phyloP scores from a whole-genome alignment of 2,888 invertebrate species.

The Chrysodeixis includens region DNA sequence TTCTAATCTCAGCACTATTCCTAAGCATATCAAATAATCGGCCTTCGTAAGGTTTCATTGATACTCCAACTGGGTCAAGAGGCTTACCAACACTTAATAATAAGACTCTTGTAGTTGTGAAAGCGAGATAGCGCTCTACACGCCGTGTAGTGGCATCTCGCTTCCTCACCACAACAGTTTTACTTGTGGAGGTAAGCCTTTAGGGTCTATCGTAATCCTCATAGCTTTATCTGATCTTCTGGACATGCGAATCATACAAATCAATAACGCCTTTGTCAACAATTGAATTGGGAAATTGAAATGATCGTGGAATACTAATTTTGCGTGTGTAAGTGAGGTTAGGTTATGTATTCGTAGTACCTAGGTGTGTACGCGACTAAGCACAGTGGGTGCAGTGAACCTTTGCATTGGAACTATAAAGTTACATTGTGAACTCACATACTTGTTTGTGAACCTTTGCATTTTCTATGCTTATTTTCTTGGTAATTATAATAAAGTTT shows the following conservation, averaged over 20 bases:
- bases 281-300: slow-evolving; percentile 49
- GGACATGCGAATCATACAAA: slow-evolving; percentile 50
- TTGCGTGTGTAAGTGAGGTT: background rate
- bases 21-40: slow-evolving; percentile 43
- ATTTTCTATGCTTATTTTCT: slow-evolving; percentile 4
- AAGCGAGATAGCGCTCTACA: no score
- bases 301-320: slow-evolving; percentile 49
- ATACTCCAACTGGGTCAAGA: slow-evolving; percentile 42
- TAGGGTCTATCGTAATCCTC: slow-evolving; percentile 46
- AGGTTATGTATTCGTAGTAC: background rate
- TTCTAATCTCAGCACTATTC: slow-evolving; percentile 47
- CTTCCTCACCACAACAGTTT: no score
- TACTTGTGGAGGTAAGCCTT: no score
- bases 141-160: no score
- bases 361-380: no score
- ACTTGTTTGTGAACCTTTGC: background rate
- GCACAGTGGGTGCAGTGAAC: slow-evolving; percentile 40
- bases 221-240: slow-evolving; percentile 57
- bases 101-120: no score
- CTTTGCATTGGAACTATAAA: slow-evolving; percentile 38
- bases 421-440: slow-evolving; percentile 18
- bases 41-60: slow-evolving; percentile 49
- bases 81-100: no score
- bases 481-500: background rate
- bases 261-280: slow-evolving; percentile 31